Conservation (phyloP, 1,140 invertebrate genomes). For the Listronotus bonariensis region DNA sequence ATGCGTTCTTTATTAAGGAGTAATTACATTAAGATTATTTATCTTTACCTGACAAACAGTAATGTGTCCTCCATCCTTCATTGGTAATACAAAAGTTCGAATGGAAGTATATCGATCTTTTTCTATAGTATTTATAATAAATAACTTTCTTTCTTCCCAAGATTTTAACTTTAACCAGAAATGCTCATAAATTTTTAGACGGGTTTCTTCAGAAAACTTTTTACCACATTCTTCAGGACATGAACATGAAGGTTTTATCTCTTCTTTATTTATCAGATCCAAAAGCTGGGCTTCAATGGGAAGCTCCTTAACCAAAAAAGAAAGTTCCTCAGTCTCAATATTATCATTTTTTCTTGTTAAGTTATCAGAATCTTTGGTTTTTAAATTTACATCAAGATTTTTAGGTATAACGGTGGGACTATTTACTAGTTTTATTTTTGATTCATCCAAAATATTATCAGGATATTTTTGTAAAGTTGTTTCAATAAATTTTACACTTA, state of each 20-base stretch:
- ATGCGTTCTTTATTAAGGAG: no score
- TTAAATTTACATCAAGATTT: slow-evolving; percentile 3
- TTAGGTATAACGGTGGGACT: slow-evolving; percentile 7
- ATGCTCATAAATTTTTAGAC: slow-evolving; percentile 27
- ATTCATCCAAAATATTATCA: slow-evolving; percentile 26
- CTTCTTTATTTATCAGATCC: slow-evolving; percentile 5
- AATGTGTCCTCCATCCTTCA: slow-evolving; percentile 25
- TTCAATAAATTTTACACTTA: slow-evolving; percentile 27
- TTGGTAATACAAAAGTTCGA: slow-evolving; percentile 25
- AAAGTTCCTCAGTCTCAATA: background rate
- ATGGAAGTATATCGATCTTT: slow-evolving; percentile 25
- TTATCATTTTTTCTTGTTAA: background rate
- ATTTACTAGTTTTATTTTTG: slow-evolving; percentile 22
- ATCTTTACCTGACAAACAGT: slow-evolving; percentile 24
- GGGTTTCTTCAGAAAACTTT: slow-evolving; percentile 16
- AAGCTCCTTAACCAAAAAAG: slow-evolving; percentile 11
- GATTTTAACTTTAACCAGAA: slow-evolving; percentile 27
- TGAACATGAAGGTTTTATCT: slow-evolving; percentile 17
- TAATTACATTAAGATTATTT: background rate
- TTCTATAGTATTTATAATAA: slow-evolving; percentile 25
- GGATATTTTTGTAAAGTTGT: slow-evolving; percentile 27
- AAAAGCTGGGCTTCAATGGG: slow-evolving; percentile 15
- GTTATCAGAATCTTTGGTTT: background rate
- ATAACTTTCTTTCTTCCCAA: slow-evolving; percentile 24
- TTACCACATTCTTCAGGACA: slow-evolving; percentile 13